Base-by-base conservation (phyloP, 2,113 vertebrate genomes). In the Spea multiplicata region DNA sequence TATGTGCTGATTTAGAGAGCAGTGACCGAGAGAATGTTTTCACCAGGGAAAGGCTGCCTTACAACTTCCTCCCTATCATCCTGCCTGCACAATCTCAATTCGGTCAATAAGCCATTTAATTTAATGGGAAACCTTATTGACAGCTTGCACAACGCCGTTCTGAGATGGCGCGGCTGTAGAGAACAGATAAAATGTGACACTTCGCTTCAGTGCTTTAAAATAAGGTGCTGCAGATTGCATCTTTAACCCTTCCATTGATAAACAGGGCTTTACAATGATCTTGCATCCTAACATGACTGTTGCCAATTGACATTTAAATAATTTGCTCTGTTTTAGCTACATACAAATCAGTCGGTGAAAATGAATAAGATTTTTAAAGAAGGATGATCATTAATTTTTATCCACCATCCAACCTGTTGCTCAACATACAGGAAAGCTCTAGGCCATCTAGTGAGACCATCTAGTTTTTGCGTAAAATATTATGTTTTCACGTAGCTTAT, bases 31-130 rank as follows among this genome's bases (percentile, higher is more conserved):
- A 90, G 88, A 87, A 83, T 83, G 91, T 89, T 88, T 80, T 82
- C 91, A 83, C 90, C 86, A 90, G 86, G 82, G 81, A 90, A 87
- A 90, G 65, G 74, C 88, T 66, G 88, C 66, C 84, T 70, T 82
- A 45, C 88, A 90, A 89, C 91, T 93, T 91, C 80, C 85, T 86
- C 88, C 67, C 78, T 80, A 74, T 74, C 71, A 73, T 74, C 71
- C 64, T 88, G 86, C 90, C 89, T 88, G 92, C 91, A 78, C 83
- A 82, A 83, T 85, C 92, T 87, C 91, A 75, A 91, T 83, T 90
- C 91, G 91, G 93, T 99, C 96, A 96, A 98, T 98, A 98, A 95
- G 89, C 95, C 92, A 95, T 97, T 97, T 97, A 95, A 96, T 97
- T 95, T 96, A 96, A 96, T 96, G 91, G 91, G 90, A 90, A 89